These are phyloP conservation scores for Propithecus coquereli DNA, from an alignment of 2,113 vertebrate genomes.

Conservation along the genomic window DNA sequence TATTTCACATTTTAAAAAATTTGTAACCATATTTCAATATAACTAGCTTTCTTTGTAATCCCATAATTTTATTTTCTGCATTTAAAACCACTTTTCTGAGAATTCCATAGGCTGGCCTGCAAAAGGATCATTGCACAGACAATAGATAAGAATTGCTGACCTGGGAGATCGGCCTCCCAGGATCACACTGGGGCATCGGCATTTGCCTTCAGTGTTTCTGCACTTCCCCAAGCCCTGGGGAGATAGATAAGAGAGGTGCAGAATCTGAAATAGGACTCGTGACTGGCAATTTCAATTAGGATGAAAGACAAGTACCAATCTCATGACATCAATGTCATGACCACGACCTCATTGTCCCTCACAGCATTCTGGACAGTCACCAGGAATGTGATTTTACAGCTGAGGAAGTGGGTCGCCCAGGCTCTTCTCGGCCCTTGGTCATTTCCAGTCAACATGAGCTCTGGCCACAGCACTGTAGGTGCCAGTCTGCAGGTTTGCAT, in stretches of 20 bases:
- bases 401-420: rapidly evolving
- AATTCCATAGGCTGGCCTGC: background rate
- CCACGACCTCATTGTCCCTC: background rate
- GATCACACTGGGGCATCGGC: background rate
- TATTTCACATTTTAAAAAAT: background rate
- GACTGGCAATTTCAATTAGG: background rate
- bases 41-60: background rate
- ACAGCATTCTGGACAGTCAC: background rate
- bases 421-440: background rate
- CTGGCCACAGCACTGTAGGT: background rate
- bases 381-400: background rate
- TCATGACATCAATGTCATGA: background rate
- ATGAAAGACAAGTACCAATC: background rate
- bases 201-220: background rate
- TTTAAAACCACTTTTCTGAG: background rate
- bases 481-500: background rate
- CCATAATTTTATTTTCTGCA: background rate
- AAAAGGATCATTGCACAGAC: background rate
- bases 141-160: background rate
- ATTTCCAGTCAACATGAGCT: background rate
- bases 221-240: background rate
- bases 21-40: background rate
- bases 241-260: background rate
- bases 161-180: background rate
- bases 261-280: background rate